Evolutionary conservation across 2,888 invertebrate genomes (phyloP), one percentile per base, ranked within the genome.

Genomic region (Acrocera orbiculus): DNA sequence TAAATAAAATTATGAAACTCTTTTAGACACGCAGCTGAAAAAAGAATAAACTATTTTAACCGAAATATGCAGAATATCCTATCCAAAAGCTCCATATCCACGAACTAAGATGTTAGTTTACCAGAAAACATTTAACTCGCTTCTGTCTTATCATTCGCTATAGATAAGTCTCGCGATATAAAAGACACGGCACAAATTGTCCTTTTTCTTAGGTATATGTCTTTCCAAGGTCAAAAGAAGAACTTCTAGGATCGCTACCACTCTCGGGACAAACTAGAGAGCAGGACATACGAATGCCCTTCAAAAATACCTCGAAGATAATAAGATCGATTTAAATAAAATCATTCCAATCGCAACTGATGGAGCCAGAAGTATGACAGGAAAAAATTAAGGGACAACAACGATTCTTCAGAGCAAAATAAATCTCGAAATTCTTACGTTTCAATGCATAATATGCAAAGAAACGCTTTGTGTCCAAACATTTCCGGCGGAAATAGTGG

Each of bases 101-200:
- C n/a, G n/a, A n/a, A n/a, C n/a, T n/a, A n/a, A n/a, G n/a, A n/a
- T n/a, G n/a, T n/a, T n/a, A n/a, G n/a, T n/a, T n/a, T n/a, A n/a
- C n/a, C n/a, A n/a, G n/a, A n/a, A n/a, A n/a, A n/a, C n/a, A n/a
- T n/a, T n/a, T n/a, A n/a, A n/a, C n/a, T n/a, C n/a, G n/a, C n/a
- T n/a, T n/a, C n/a, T n/a, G n/a, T 42, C 20, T 41, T 48, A 45
- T 47, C 42, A 46, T 26, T 47, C 38, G 45, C 45, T 34, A 38
- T 46, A 27, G 42, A 46, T 40, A 46, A 46, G 45, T 48, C 45
- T 45, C 46, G 43, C 35, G 45, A 45, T 44, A 47, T 47, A 47
- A 47, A 47, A 40, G 42, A 47, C 36, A 46, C 44, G 34, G 44
- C 45, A 24, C 46, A 47, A 47, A 13, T 24, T 24, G 24, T 13